These are phyloP conservation scores for Zoroaster sp. DNA, from an alignment of 53 echinoderm and acorn worm genomes.

Conservation along the genomic window DNA sequence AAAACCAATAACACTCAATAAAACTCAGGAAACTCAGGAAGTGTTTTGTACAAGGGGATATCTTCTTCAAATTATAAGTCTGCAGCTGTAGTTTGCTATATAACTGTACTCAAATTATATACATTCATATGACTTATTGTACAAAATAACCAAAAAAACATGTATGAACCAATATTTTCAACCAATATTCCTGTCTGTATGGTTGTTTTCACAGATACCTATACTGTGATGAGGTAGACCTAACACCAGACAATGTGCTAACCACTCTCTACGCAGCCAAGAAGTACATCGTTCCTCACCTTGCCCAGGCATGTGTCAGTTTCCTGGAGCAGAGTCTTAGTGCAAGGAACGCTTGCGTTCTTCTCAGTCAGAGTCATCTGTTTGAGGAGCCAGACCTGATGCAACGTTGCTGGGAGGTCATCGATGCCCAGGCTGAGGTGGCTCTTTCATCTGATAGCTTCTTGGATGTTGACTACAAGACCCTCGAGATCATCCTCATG, in stretches of 20 bases:
- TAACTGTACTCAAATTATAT: too few relatives aligned
- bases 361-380: conserved; percentile 91
- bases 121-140: too few relatives aligned
- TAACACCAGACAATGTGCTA: conserved; percentile 92
- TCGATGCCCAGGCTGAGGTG: conserved; percentile 95
- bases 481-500: conserved; percentile 80
- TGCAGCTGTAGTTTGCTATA: too few relatives aligned
- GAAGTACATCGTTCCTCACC: conserved; percentile 96
- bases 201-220: conserved; percentile 73
- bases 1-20: too few relatives aligned
- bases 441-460: conserved; percentile 95
- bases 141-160: too few relatives aligned
- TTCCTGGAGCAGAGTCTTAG: conserved; percentile 91
- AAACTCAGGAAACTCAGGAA: too few relatives aligned
- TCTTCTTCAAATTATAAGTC: too few relatives aligned
- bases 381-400: conserved; percentile 96
- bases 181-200: background rate
- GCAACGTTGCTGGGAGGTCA: conserved; percentile 98
- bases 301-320: conserved; percentile 87
- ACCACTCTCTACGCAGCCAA: conserved; percentile 97
- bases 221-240: conserved; percentile 96
- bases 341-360: conserved; percentile 87
- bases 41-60: too few relatives aligned
- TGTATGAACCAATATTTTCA: too few relatives aligned
- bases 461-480: conserved; percentile 86